A percentile compares a stretch with the other conserved stretches of the same genome.
Conservation (phyloP, 1,140 invertebrate species). For the Drosophila carrolli region DNA sequence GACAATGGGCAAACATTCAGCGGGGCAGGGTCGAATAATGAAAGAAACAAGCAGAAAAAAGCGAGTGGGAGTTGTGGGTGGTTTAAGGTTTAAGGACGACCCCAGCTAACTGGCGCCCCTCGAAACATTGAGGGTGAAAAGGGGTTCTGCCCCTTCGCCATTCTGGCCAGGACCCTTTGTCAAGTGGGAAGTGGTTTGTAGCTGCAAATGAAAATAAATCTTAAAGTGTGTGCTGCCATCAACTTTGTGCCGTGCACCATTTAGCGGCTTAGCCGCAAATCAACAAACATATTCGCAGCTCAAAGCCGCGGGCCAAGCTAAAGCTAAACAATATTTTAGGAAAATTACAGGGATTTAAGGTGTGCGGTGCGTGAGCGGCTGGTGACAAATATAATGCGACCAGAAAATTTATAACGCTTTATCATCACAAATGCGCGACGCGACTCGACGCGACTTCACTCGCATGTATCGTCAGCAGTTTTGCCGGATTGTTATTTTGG, state of each 20-base stretch:
- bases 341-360: conserved; percentile 78
- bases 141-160: neutral
- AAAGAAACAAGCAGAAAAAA: conserved; percentile 26
- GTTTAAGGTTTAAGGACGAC: conserved; percentile 7
- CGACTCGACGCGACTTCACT: neutral
- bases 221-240: conserved; percentile 38
- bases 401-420: conserved; percentile 67
- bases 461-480: conserved; percentile 48
- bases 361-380: conserved; percentile 31
- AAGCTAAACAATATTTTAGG: conserved; percentile 76
- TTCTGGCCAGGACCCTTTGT: conserved; percentile 29
- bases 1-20: conserved; percentile 50
- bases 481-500: conserved; percentile 15
- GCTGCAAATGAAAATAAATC: conserved; percentile 58
- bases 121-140: conserved; percentile 5
- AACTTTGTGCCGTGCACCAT: conserved; percentile 38
- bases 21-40: conserved; percentile 19
- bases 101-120: conserved; percentile 30
- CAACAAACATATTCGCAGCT: conserved; percentile 60
- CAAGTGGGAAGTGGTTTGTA: conserved; percentile 22
- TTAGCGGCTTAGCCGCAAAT: conserved; percentile 73
- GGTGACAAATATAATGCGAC: conserved; percentile 65
- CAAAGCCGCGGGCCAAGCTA: conserved; percentile 23
- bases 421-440: conserved; percentile 66
- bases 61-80: neutral